Evolutionary conservation across 2,888 invertebrate species (phyloP), one percentile per base, ranked within the genome.

Genomic region (Pemphredon lugubris): DNA sequence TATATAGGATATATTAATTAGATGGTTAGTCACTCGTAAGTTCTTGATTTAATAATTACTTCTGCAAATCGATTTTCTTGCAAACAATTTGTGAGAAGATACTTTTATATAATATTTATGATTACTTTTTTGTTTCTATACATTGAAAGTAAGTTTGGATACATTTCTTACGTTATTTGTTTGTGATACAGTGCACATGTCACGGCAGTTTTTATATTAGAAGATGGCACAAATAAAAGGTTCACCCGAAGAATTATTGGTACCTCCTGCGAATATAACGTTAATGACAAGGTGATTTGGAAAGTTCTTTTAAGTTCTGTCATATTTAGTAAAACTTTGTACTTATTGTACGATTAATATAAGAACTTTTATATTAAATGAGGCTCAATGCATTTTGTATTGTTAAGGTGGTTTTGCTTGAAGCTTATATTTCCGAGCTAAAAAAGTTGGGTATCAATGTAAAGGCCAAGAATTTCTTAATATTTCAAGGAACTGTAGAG

Each of bases 401-500:
- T 60, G 18, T 37, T 47, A 47, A 50, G 50, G 44, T 44, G 32
- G 44, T 55, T 16, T 18, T 18, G 3, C 55, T 23, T 71, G 86
- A 44, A 39, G 14, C 26, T 18, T 58, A 73, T 39, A 5, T 55
- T 16, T 6, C n/a, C 1, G 9, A 51, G 47, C 14, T 73, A 7
- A 18, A 13, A n/a, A 2, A 94, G 86, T 91, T 98, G 55, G 96
- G 97, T 37, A 97, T 99, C 83, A 97, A 98, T 90, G 97, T 97
- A 48, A 98, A 98, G 89, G 97, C 97, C 0, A 98, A 98, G 90
- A 99, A 98, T 90, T 99, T 99, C 90, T 91, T 99, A 32, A 98
- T 99, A 0, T 98, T 98, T 90, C 99, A 99, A 93, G 98, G 98
- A 0, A 97, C 97, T 2, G 97, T 99, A 0, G 98, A 99, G 90